Percentiles rank a stretch among this genome's conserved stretches.
Conservation (phyloP, 2,113 vertebrate species). For the Trochalopteron elliotii region DNA sequence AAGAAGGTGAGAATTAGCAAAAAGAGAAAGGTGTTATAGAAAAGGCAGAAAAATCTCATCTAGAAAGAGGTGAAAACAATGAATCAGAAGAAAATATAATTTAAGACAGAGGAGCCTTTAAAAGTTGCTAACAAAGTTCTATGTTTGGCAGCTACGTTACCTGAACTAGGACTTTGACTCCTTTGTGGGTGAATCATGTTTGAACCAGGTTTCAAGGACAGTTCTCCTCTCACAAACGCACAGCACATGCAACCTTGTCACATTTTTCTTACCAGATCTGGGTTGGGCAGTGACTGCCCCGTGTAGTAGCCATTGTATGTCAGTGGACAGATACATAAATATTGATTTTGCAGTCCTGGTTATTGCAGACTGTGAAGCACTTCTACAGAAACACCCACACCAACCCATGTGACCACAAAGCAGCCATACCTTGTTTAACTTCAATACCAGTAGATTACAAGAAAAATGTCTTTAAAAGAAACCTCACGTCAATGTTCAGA, state of each 20-base stretch:
- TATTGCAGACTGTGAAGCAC: neutral
- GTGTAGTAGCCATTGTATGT: neutral
- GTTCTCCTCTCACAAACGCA: neutral
- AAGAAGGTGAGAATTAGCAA: neutral
- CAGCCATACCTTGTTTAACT: neutral
- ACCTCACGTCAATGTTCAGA: neutral
- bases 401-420: neutral
- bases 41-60: neutral
- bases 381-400: neutral
- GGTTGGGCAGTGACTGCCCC: neutral
- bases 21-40: neutral
- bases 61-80: neutral
- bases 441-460: neutral
- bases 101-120: constrained; percentile 15
- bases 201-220: constrained; percentile 59
- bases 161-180: constrained; percentile 64
- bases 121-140: constrained; percentile 16
- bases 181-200: constrained; percentile 35
- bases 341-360: neutral
- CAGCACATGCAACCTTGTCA: neutral
- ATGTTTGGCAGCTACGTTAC: constrained; percentile 36
- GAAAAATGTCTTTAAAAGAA: neutral
- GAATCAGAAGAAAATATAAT: neutral
- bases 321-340: neutral
- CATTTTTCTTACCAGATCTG: neutral